These are phyloP conservation scores for Zhuqinia jingwanae DNA, from an alignment of 2,888 invertebrate genomes.

Conservation along the genomic window DNA sequence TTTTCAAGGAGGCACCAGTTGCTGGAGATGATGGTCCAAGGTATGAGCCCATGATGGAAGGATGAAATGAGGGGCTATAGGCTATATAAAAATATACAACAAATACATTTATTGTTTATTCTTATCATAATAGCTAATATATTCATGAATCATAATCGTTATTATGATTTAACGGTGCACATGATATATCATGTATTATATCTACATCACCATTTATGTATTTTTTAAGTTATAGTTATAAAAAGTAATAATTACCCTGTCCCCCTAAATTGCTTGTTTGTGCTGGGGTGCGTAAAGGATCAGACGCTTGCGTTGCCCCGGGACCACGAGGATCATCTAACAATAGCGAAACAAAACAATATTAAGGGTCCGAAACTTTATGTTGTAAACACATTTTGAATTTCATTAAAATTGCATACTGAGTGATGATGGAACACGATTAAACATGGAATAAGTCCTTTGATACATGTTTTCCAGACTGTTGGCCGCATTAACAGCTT, in stretches of 20 bases:
- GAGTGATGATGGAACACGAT: not conserved
- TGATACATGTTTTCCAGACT: not conserved
- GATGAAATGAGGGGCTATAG: not conserved
- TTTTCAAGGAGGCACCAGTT: not conserved
- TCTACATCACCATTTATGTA: too few relatives aligned
- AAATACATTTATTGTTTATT: not conserved
- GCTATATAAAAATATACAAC: not conserved
- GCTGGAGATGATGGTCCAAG: not conserved
- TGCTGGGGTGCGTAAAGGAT: not conserved
- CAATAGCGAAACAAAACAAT: not conserved
- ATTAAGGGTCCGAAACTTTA: not conserved
- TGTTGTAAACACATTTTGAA: not conserved
- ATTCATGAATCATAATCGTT: not conserved
- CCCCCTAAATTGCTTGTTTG: not conserved
- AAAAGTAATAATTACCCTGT: conserved; percentile 1
- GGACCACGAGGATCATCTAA: not conserved
- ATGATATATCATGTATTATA: not conserved
- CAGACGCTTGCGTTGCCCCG: too few relatives aligned
- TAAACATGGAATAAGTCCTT: not conserved
- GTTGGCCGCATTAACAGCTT: too few relatives aligned
- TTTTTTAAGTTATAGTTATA: too few relatives aligned
- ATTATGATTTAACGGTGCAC: not conserved
- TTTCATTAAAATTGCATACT: not conserved
- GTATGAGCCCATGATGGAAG: conserved; percentile 3
- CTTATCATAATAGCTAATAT: not conserved